Base-by-base conservation (phyloP, 2,888 invertebrate genomes). In the Agriopis marginaria region DNA sequence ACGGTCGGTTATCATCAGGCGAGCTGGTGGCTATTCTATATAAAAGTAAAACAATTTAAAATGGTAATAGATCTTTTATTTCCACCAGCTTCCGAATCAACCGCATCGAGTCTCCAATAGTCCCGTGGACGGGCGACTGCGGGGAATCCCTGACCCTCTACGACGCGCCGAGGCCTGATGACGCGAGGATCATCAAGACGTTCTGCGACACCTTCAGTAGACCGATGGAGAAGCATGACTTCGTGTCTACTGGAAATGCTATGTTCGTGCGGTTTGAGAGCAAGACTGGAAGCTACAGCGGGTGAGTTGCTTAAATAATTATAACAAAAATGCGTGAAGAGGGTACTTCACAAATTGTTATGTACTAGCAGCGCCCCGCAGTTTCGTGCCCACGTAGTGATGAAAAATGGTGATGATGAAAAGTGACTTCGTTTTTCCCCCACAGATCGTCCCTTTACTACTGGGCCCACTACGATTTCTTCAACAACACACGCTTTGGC, bases 391-490 rank as follows among this genome's bases (percentile, higher is more conserved):
- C n/a, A n/a, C n/a, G n/a, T n/a, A n/a, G n/a, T n/a, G n/a, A n/a
- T n/a, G n/a, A n/a, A n/a, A n/a, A n/a, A n/a, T n/a, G n/a, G n/a
- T n/a, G n/a, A n/a, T n/a, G n/a, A n/a, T n/a, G n/a, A n/a, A n/a
- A n/a, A n/a, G n/a, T n/a, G 12, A 8, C 32, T 14, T 5, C 42
- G 3, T 56, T 6, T 49, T 53, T 69, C 61, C 42, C 4, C 79
- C 79, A 3, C 86, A 96, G 96, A 0, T 98, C 98, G n/a, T 98
- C 98, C 0, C 94, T 98, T 12, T 98, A 98, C 89, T 98, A 98
- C 86, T 98, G 98, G 98, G 98, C 98, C 0, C 98, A 98, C 85
- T 98, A 98, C 83, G 98, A 98, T 84, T 98, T 98, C 94, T 98
- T 98, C 92, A 98, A 98, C 88, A 98, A 98, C 81, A 98, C 97